These are phyloP conservation scores for Acanthosepion esculentum DNA, from an alignment of 2,888 invertebrate species.

Conservation along the genomic window DNA sequence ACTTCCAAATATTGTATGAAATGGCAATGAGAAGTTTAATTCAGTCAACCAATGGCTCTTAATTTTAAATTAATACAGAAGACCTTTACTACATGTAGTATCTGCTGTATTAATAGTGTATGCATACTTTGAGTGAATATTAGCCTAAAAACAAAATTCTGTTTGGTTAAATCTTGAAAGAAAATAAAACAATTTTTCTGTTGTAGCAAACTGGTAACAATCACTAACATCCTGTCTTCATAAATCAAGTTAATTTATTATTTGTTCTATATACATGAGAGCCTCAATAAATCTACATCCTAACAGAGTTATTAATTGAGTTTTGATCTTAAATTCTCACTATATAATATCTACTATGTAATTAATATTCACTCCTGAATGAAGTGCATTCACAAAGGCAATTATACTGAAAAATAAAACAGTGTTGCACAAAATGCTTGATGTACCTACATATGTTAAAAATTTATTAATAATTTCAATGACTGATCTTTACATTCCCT, in stretches of 20 bases:
- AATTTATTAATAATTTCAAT: not conserved
- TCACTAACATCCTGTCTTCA: not conserved
- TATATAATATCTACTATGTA: too few relatives aligned
- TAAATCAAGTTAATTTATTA: not conserved
- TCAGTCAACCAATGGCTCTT: not conserved
- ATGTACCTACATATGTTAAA: not conserved
- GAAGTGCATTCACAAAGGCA: too few relatives aligned
- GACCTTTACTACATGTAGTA: not conserved
- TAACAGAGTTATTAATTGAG: too few relatives aligned
- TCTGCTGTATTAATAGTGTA: not conserved
- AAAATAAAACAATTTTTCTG: not conserved
- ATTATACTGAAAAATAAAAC: too few relatives aligned
- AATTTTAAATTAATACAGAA: not conserved
- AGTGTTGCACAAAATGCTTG: not conserved
- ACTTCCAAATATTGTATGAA: not conserved
- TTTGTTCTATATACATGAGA: not conserved
- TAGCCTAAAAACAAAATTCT: too few relatives aligned
- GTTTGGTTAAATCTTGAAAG: too few relatives aligned
- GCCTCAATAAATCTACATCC: not conserved
- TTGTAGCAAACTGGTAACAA: not conserved
- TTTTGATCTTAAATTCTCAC: too few relatives aligned
- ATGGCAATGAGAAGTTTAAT: not conserved
- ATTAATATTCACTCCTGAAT: too few relatives aligned
- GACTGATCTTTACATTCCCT: too few relatives aligned
- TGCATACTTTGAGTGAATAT: too few relatives aligned